Evolutionary conservation across 2,888 invertebrate species (phyloP).

Genomic region (Lampropteryx suffumata): DNA sequence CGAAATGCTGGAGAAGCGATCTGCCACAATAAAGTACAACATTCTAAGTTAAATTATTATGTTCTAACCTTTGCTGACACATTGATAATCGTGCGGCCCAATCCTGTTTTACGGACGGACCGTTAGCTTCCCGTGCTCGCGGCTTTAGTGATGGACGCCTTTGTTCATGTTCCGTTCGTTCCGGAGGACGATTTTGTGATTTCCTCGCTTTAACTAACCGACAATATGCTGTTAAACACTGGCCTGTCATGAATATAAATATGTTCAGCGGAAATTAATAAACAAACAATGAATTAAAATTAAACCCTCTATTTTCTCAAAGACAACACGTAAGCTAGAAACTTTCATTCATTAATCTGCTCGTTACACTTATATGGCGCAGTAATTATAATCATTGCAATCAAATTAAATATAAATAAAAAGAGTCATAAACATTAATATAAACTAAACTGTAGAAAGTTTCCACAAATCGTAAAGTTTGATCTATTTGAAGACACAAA

Average conservation of each 20-base stretch:
- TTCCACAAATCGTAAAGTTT: background rate
- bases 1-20: background rate
- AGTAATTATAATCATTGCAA: background rate
- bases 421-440: background rate
- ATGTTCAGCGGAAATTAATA: constrained; percentile 15
- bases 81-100: constrained; percentile 38
- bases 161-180: constrained; percentile 54
- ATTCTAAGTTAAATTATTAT: constrained; percentile 22
- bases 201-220: constrained; percentile 36
- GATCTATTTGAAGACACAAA: no score
- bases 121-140: constrained; percentile 57
- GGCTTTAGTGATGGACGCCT: constrained; percentile 34
- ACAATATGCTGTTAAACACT: constrained; percentile 34
- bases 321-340: background rate
- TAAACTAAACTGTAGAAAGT: background rate
- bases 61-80: constrained; percentile 36
- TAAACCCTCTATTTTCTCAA: background rate
- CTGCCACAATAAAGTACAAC: constrained; percentile 11
- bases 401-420: background rate
- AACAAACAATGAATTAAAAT: background rate
- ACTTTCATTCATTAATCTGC: no score
- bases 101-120: constrained; percentile 45
- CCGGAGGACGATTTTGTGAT: constrained; percentile 49
- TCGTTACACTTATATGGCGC: background rate
- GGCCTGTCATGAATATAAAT: constrained; percentile 24